These are phyloP conservation scores for Enoplolaimus lenunculus DNA, from an alignment of 2,888 invertebrate species.

Conservation along the genomic window DNA sequence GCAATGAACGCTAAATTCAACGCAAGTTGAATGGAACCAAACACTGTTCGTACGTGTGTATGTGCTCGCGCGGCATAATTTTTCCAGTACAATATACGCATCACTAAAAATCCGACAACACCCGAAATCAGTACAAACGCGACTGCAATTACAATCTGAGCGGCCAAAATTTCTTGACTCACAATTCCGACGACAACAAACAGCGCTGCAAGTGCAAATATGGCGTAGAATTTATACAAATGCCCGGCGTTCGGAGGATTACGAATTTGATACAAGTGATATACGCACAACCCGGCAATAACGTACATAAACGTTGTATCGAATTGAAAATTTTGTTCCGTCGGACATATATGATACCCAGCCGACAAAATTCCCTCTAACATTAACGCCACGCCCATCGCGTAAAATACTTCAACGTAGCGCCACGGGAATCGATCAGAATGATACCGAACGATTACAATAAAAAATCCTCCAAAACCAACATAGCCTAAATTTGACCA, in stretches of 20 bases:
- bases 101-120: background rate
- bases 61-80: background rate
- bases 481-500: constrained; percentile 70
- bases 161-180: background rate
- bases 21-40: background rate
- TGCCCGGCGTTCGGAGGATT: constrained; percentile 74
- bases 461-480: constrained; percentile 60
- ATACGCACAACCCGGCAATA: constrained; percentile 66
- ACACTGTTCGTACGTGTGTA: background rate
- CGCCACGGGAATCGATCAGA: constrained; percentile 2
- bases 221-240: constrained; percentile 46
- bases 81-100: background rate
- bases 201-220: constrained; percentile 57
- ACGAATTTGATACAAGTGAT: constrained; percentile 69
- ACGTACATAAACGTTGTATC: constrained; percentile 86
- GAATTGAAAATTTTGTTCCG: constrained; percentile 69
- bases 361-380: constrained; percentile 75
- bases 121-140: background rate
- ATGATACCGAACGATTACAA: constrained; percentile 51
- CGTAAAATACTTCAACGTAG: constrained; percentile 58
- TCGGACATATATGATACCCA: constrained; percentile 77
- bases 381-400: constrained; percentile 65
- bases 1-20: background rate
- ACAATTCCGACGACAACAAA: constrained; percentile 52
- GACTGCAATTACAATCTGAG: constrained; percentile 1